Percentiles rank a stretch among this genome's conserved stretches.
Conservation (phyloP, 2,888 invertebrate genomes). For the Macaria notata region DNA sequence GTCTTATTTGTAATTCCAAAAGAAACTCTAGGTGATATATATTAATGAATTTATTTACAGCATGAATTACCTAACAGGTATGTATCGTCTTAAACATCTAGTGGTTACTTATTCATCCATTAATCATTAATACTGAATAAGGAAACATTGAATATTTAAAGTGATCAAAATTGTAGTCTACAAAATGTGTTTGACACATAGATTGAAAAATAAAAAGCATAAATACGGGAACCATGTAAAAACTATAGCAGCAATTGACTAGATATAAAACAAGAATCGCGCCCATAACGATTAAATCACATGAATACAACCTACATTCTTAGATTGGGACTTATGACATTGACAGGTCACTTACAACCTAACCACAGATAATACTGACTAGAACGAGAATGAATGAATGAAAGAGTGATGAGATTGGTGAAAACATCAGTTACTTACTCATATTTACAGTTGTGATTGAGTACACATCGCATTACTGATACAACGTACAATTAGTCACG, state of each 20-base stretch:
- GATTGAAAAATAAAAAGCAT: constrained; percentile 14
- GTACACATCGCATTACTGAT: constrained; percentile 15
- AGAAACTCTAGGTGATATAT: constrained; percentile 29
- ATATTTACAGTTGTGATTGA: constrained; percentile 27
- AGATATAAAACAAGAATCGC: constrained; percentile 12
- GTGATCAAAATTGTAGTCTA: constrained; percentile 24
- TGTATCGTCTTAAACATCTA: constrained; percentile 29
- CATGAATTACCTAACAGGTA: constrained; percentile 32
- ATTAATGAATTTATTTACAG: constrained; percentile 66
- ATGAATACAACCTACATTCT: constrained; percentile 54
- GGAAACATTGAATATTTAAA: constrained; percentile 28
- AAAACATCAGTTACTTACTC: constrained; percentile 18
- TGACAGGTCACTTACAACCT: constrained; percentile 43
- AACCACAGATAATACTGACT: constrained; percentile 50
- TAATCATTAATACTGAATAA: constrained; percentile 21
- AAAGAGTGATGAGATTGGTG: constrained; percentile 33
- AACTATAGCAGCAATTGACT: constrained; percentile 15
- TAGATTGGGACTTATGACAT: constrained; percentile 66
- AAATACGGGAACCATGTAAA: constrained; percentile 18
- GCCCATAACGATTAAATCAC: constrained; percentile 18
- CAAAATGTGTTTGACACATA: constrained; percentile 32
- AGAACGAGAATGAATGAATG: constrained; percentile 30
- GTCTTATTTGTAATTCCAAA: constrained; percentile 15
- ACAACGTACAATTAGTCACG: constrained; percentile 21
- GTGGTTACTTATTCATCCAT: constrained; percentile 25